Conservation (phyloP, 2,113 vertebrate species). For the Otolemur garnettii region DNA sequence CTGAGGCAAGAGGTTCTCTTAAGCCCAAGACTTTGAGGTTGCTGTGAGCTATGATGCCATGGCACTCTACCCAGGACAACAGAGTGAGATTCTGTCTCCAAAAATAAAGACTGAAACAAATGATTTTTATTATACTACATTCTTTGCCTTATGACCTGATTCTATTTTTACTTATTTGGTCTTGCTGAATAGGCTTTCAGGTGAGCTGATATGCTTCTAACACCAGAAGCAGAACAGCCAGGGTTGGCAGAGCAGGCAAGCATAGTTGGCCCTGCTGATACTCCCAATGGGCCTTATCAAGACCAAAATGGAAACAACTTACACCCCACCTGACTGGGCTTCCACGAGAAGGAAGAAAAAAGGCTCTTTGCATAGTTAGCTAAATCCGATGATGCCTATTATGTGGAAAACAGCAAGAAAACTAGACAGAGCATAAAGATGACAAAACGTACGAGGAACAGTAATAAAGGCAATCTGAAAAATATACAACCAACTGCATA, state of each 20-base stretch:
- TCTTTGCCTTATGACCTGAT: conserved; percentile 15
- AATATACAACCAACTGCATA: background rate
- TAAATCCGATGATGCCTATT: background rate
- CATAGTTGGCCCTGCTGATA: background rate
- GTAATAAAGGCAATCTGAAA: conserved; percentile 1
- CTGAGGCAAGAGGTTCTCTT: no score
- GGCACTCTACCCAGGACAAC: no score
- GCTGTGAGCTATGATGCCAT: no score
- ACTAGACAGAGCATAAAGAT: conserved; percentile 7
- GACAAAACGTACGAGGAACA: background rate
- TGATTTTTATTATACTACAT: conserved; percentile 15
- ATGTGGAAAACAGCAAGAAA: conserved; percentile 13
- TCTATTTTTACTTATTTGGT: conserved; percentile 30
- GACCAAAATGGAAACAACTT: background rate
- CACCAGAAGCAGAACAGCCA: conserved; percentile 9
- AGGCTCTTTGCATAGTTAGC: background rate
- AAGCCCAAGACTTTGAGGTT: no score
- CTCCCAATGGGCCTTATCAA: background rate
- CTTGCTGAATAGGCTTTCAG: background rate
- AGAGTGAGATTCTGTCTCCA: no score
- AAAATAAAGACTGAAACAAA: background rate
- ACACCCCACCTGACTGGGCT: background rate
- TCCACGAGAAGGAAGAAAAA: background rate
- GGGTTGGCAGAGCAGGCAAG: background rate
- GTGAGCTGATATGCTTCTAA: background rate